Base-by-base conservation (phyloP, 2,113 vertebrate species). In the Excalfactoria chinensis region DNA sequence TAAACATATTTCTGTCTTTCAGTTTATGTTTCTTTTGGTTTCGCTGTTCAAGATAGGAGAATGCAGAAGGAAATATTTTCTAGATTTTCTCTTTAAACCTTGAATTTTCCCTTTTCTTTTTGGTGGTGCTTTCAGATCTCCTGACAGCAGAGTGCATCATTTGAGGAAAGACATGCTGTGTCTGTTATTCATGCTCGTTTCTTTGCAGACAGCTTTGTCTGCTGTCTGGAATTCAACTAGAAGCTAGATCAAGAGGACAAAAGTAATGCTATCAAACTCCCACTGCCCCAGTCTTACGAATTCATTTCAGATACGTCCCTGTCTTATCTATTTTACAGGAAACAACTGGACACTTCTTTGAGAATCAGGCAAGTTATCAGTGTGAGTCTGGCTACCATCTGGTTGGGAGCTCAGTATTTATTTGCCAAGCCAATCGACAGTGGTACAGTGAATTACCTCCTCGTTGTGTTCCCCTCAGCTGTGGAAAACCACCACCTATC, bases 351-450 rank as follows among this genome's bases (percentile, higher is more conserved):
- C 97, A 93, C 73, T 97, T 98, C 89, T 99, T 98, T 95, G 98
- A 98, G 94, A 98, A 97, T 92, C 98, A 97, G 91, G 98, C 98
- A 35, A 98, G 69, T 6, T 99, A 99, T 23, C 96, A 91, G 59
- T 99, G 99, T 79, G 97, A 98, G 25, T 93, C 98, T 72, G 99
- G 99, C 67, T 99, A 98, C 90, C 97, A 96, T 43, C 88, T 99
- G 46, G 75, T 97, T 1, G 99, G 99, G 70, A 98, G 95, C 51
- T 91, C 97, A 9, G 95, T 98, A 23, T 98, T 98, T 85, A 84
- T 98, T 85, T 99, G 99, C 95, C 99, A 99, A 95, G 98, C 98
- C 75, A 99, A 99, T 95, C 98, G 98, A 7, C 98, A 99, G 2
- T 99, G 99, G 99, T 97, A 98, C 93, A 99, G 98, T 91, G 98